Evolutionary conservation across 2,797 vertebrate species (phyloP).

Genomic region (Cichlasoma orientale): DNA sequence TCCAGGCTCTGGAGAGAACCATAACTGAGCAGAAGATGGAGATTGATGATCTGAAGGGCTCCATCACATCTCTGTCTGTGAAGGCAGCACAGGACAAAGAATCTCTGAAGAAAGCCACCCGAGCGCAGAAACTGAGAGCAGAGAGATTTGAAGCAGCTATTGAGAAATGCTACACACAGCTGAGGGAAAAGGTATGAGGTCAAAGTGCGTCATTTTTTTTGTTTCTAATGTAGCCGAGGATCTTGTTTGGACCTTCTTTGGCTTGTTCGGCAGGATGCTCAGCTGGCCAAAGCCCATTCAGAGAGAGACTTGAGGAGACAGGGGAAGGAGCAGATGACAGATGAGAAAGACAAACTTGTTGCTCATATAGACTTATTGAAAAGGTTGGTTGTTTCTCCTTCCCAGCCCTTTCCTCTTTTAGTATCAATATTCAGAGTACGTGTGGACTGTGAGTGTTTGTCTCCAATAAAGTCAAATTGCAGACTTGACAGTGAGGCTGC

Average conservation of each 20-base stretch:
- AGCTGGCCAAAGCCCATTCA: conserved; percentile 76
- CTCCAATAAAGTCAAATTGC: conserved; percentile 79
- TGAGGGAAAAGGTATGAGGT: conserved; percentile 82
- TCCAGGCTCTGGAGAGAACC: conserved; percentile 84
- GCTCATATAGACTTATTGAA: conserved; percentile 79
- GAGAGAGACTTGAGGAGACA: conserved; percentile 80
- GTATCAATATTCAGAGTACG: neutral
- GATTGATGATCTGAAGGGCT: conserved; percentile 71
- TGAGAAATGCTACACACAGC: conserved; percentile 78
- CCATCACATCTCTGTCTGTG: conserved; percentile 71
- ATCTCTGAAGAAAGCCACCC: conserved; percentile 83
- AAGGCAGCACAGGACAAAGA: conserved; percentile 75
- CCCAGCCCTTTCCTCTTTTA: neutral
- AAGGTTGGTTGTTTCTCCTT: conserved; percentile 70
- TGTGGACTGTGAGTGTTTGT: neutral
- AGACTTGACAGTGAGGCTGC: conserved; percentile 76
- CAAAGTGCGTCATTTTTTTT: neutral
- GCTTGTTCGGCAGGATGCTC: conserved; percentile 77
- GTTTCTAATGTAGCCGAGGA: neutral
- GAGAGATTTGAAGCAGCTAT: conserved; percentile 78
- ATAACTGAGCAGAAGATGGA: conserved; percentile 80
- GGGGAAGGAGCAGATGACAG: conserved; percentile 72
- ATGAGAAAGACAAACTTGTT: conserved; percentile 80
- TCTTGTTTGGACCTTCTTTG: neutral
- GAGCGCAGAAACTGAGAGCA: conserved; percentile 83